Base-by-base conservation (phyloP, 1,140 invertebrate genomes). In the Magallana gigas region DNA sequence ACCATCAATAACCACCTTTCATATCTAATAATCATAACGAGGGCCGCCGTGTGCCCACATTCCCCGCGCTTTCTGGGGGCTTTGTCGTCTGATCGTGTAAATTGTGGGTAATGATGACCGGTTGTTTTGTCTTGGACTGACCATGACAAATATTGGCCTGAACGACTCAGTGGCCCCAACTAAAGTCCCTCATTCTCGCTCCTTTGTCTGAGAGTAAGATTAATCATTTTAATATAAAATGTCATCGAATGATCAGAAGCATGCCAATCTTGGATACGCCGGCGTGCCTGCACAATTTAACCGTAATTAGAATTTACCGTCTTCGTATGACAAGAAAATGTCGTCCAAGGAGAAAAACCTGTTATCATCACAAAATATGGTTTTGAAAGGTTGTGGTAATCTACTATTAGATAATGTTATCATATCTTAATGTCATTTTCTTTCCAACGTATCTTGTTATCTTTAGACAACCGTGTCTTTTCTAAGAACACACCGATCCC, bases 141-240 rank as follows among this genome's bases (percentile, higher is more conserved):
- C 68, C 68, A 76, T 76, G 68, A 76, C 23, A 76, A 76, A 76
- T 76, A 76, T 76, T 76, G 68, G 23, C 68, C 68, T 5, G 68
- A 12, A 76, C 68, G 36, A 76, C 29, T 8, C 8, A 12, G 23
- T 76, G 68, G 36, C 68, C 68, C 23, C 18, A 23, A 76, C 18
- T 76, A 36, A 76, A 9, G 68, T 76, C 68, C 11, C 23, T 76
- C 23, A 23, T 76, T 76, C 68, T 9, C 23, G 8, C 8, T 36
- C 23, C 68, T 76, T 76, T 76, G 68, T 76, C 23, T 29, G 68
- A 29, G 68, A 12, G 23, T 8, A 76, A 76, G 68, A 76, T 76
- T 76, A 76, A 76, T 76, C 68, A 76, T 76, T 76, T 76, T 36
- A 76, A 76, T 76, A 76, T 76, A 76, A 76, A 76, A 76, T 76